These are phyloP conservation scores for Actenoides hombroni DNA, from an alignment of 2,113 vertebrate genomes.

Conservation along the genomic window DNA sequence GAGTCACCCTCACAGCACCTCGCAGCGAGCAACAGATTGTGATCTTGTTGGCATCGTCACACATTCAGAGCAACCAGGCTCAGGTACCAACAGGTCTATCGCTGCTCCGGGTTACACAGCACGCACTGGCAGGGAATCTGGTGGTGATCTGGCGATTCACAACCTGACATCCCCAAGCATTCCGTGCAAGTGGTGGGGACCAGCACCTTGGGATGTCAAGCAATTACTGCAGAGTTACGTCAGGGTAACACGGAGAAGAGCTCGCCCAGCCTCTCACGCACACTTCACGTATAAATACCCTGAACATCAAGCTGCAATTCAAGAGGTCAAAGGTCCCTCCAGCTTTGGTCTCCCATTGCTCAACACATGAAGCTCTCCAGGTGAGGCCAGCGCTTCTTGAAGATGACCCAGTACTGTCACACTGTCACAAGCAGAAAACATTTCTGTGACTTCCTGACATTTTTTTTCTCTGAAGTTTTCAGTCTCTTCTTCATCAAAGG, in stretches of 20 bases:
- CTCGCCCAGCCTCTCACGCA: neutral
- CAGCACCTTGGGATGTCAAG: neutral
- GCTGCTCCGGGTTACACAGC: neutral
- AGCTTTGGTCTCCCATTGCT: neutral
- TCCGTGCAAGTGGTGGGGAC: rapidly evolving
- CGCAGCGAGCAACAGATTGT: neutral
- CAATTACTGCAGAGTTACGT: neutral
- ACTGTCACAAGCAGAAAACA: neutral
- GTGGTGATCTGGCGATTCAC: neutral
- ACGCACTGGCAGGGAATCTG: neutral
- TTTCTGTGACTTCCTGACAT: neutral
- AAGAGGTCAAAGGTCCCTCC: neutral
- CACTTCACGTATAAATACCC: neutral
- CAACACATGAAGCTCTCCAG: neutral
- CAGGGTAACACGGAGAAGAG: neutral
- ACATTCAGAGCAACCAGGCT: neutral
- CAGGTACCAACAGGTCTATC: neutral
- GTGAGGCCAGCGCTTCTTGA: neutral
- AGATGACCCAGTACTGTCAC: neutral
- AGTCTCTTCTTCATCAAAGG: neutral
- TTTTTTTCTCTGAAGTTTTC: neutral
- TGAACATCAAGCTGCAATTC: neutral
- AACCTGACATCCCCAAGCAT: rapidly evolving
- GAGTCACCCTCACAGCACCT: neutral
- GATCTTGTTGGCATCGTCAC: neutral